Evolutionary conservation across 92 coral and sea anemone species (phyloP), one percentile per base, ranked within the genome.

Genomic region (Muricea muricata): DNA sequence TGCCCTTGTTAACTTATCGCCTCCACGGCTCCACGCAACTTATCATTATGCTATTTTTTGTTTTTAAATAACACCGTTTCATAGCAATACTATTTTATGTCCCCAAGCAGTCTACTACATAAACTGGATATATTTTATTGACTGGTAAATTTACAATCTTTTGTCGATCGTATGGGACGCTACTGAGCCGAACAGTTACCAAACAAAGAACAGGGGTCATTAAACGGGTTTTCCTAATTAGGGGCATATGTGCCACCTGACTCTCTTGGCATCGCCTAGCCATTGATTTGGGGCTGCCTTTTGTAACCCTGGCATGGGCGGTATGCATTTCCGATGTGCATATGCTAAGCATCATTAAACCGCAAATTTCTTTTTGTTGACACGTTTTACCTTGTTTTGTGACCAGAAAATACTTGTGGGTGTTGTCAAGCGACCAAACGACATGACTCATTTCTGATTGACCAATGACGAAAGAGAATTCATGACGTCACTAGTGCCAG

Each of bases 401-500:
- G 20, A 13, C 37, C 57, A 26, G 30, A 75, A 25, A 75, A 25
- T 45, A 25, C 65, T 26, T 50, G 37, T 47, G 80, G 80, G 65
- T 50, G 80, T 75, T 75, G 80, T 50, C 65, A 75, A 31, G 65
- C 39, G 65, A 28, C 65, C 55, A 75, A 73, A 39, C 34, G 79
- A 28, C 57, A 50, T 39, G 37, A 50, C 57, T 57, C 39, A 52
- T 28, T 28, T 30, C 57, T 73, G 65, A 75, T 75, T 47, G 80
- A 50, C 80, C 80, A 75, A 75, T 75, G 80, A 75, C 42, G 80
- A 75, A 48, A 57, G 42, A 75, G 80, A 50, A 75, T 75, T 75
- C 25, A 47, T 75, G 80, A 75, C 80, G 80, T 75, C 80, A 75
- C 80, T 75, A 75, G 80, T 75, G 57, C 80, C 80, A 75, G 80